Evolutionary conservation across 2,888 invertebrate species (phyloP), one percentile per base, ranked within the genome.

Genomic region (Xestia sexstrigata): DNA sequence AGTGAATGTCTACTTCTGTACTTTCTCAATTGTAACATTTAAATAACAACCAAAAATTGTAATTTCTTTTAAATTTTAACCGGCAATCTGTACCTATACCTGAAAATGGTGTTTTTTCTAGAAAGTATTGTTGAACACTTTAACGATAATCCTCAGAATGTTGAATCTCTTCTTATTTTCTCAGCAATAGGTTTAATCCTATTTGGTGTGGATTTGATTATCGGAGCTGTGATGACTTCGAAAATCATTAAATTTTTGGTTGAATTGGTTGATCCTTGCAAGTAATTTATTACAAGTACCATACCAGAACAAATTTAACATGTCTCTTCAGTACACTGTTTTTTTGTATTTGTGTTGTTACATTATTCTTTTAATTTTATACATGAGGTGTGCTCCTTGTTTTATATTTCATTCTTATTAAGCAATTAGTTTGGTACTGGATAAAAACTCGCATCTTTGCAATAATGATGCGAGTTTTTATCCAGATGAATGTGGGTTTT

Each of bases 111-210:
- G 0, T 69, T 74, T 23, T 13, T 74, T 15, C 13, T 79, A 0
- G 74, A 79, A 35, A 49, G 23, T 15, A n/a, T 81, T 5, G 8
- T 74, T 3, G 55, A 65, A 7, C 60, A 58, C 35, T 69, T 81
- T 23, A 17, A 11, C 0, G 42, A 65, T 11, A 49, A 79, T 45
- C 58, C 42, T 0, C 42, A 65, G 13, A 42, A 81, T 35, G 58
- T 69, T 35, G 47, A 74, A 30, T 45, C 35, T 1, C 0, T 81
- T 4, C 2, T 49, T 13, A 9, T 76, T 2, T 0, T 76, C 5
- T 5, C n/a, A 1, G 67, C 58, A 11, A 2, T 81, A 2, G 30
- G 15, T 39, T 13, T 78, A 2, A 13, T 70, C 3, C 39, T 55
- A 4, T n/a, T 63, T 2, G 52, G 30, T 0, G 7, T 62, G 0